These are phyloP conservation scores for Nowickia ferox DNA, from an alignment of 2,888 invertebrate genomes.

Conservation along the genomic window DNA sequence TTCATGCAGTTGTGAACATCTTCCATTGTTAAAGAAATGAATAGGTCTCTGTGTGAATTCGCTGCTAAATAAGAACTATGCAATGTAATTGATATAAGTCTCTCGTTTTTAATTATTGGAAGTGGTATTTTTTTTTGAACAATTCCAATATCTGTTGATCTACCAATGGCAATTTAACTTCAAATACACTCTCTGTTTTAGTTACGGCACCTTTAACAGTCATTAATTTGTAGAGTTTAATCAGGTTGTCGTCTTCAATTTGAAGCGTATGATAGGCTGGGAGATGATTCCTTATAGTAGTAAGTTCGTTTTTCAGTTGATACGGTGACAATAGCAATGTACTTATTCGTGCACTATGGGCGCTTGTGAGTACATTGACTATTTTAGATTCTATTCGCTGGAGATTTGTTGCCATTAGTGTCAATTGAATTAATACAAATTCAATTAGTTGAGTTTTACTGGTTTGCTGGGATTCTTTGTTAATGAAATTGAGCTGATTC, in stretches of 20 bases:
- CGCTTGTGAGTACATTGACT: too few relatives aligned
- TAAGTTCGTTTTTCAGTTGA: too few relatives aligned
- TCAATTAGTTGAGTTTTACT: background rate
- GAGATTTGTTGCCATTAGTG: background rate
- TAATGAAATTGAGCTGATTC: background rate
- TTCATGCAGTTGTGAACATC: background rate
- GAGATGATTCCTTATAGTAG: background rate
- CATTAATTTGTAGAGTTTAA: conserved; percentile 6
- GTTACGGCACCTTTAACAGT: background rate
- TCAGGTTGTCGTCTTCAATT: background rate
- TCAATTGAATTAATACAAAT: background rate
- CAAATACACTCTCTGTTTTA: background rate
- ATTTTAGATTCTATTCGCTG: too few relatives aligned
- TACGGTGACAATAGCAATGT: too few relatives aligned
- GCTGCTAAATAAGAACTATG: background rate
- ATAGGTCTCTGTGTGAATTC: background rate
- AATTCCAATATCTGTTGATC: conserved; percentile 1
- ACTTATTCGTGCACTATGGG: too few relatives aligned
- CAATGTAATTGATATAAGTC: background rate
- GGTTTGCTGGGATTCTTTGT: background rate
- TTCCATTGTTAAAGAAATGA: background rate
- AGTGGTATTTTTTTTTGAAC: background rate
- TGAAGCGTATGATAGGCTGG: background rate
- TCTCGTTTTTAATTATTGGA: background rate
- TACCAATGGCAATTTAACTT: conserved; percentile 13